Conservation (phyloP, 2,888 invertebrate genomes). For the Sabellastarte sp. region DNA sequence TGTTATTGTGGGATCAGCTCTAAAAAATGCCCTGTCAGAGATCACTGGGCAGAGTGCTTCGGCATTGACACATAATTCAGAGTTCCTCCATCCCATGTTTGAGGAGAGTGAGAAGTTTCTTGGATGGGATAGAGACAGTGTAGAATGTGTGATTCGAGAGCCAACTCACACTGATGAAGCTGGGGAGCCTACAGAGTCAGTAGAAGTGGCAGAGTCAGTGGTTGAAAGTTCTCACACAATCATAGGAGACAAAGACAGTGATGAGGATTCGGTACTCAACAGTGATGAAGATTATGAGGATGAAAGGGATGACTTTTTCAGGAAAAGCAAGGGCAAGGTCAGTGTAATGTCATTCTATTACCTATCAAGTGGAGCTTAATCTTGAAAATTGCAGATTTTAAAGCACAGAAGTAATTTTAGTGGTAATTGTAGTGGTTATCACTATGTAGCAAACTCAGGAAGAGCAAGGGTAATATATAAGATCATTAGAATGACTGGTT, state of each 20-base stretch:
- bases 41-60: slow-evolving; percentile 24
- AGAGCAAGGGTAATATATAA: no score
- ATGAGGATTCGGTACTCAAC: slow-evolving; percentile 52
- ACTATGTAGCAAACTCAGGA: no score
- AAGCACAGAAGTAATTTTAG: no score
- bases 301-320: slow-evolving; percentile 38
- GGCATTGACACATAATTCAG: no score
- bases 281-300: slow-evolving; percentile 57
- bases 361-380: no score
- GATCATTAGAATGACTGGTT: no score
- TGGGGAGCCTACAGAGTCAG: neutral
- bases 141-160: no score
- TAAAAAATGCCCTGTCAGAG: slow-evolving; percentile 41
- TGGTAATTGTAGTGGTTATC: no score
- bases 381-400: no score
- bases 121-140: neutral
- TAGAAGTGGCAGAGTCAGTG: neutral
- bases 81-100: no score
- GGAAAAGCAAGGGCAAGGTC: slow-evolving; percentile 14
- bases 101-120: neutral
- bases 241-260: slow-evolving; percentile 39
- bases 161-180: neutral
- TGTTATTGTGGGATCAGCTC: slow-evolving; percentile 45
- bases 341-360: no score
- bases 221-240: neutral